Evolutionary conservation across 2,797 vertebrate genomes (phyloP).

Genomic region (Micrastur ruficollis): DNA sequence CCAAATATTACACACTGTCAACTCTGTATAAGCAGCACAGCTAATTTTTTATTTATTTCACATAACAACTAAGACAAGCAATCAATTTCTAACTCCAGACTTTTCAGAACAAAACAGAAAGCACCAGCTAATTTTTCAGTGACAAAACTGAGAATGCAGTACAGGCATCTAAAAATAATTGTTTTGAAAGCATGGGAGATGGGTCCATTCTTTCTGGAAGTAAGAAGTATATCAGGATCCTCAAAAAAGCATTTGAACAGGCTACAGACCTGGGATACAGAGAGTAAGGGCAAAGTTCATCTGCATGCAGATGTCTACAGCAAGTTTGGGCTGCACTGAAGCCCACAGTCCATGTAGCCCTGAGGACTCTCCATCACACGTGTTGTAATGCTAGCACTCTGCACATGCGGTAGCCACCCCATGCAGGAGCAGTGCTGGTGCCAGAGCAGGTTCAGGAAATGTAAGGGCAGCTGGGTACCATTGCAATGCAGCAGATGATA

Average conservation of each 20-base stretch:
- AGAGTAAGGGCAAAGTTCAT: background rate
- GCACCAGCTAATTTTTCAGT: background rate
- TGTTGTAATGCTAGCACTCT: accelerated
- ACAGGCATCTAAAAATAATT: background rate
- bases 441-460: background rate
- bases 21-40: background rate
- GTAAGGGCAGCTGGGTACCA: background rate
- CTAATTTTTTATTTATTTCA: background rate
- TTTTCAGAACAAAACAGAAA: background rate
- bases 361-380: background rate
- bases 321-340: background rate
- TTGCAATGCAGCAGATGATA: background rate
- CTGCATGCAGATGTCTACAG: background rate
- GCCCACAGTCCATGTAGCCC: accelerated
- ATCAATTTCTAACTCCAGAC: background rate
- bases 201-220: background rate
- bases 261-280: background rate
- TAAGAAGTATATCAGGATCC: background rate
- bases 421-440: background rate
- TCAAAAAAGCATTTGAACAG: background rate
- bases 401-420: background rate
- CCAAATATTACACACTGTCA: background rate
- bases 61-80: background rate
- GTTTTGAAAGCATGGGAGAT: background rate
- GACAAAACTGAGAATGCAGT: background rate